Base-by-base conservation (phyloP, 2,113 vertebrate genomes). In the Parus major region DNA sequence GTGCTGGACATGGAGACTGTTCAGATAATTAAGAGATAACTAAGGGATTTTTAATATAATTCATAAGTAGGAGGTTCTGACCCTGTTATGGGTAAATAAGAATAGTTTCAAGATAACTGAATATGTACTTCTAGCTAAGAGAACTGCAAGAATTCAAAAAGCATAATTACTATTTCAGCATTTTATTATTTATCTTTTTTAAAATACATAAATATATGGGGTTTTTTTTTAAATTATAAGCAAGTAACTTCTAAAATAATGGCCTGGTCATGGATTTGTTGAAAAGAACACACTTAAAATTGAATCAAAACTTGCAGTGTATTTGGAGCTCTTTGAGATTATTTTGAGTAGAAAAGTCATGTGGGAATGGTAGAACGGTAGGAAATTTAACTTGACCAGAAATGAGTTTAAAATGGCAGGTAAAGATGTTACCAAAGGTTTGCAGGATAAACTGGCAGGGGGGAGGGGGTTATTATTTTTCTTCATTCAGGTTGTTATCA, bases 11-110 rank as follows among this genome's bases (percentile, higher is more conserved):
- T 23, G 55, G 68, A 90, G 88, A 88, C 27, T 86, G 53, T 77
- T 92, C 39, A 73, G 42, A 90, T 82, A 92, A 96, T 46, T 87
- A 64, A 90, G 84, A 94, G 66, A 88, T 81, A 92, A 93, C 70
- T 53, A 93, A 59, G 22, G 55, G 27, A 73, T 42, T 88, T 93
- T 94, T 61, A 80, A 63, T 83, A 66, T 70, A 88, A 95, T 92
- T 82, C 90, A 73, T 70, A 86, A 44, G 29, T 33, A 82, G 39
- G 39, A 72, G 4, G 9, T 66, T 82, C 56, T 63, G 76, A 90
- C 42, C 66, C 35, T 86, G 16, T 59, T 92, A 80, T 47, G 11
- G 25, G 65, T 76, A 94, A 80, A 82, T 49, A 69, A 29, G 41
- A 88, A 72, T 41, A 55, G 11, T 49, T 92, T 80, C 59, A 85